Conservation (phyloP, 1,140 invertebrate species). For the Zaprionus capensis region DNA sequence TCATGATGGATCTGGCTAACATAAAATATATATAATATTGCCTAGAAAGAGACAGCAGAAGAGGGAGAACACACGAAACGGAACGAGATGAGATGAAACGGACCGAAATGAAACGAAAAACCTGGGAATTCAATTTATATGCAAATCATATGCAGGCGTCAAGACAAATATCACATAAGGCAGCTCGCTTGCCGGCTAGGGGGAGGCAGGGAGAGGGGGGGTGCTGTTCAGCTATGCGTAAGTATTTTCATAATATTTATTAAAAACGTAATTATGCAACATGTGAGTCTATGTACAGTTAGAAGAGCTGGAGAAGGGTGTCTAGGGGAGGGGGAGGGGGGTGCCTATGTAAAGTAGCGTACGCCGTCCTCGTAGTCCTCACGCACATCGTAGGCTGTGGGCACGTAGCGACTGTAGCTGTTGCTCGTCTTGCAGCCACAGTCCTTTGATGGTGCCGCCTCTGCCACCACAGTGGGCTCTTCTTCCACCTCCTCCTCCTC, state of each 20-base stretch:
- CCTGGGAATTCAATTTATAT: conserved; percentile 78
- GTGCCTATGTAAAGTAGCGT: conserved; percentile 60
- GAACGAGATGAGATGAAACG: conserved; percentile 40
- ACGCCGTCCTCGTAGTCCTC: conserved; percentile 57
- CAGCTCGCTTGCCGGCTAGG: background rate
- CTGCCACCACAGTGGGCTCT: background rate
- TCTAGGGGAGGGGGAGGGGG: background rate
- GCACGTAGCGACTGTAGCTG: conserved; percentile 18
- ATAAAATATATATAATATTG: conserved; percentile 82
- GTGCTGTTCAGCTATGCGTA: conserved; percentile 43
- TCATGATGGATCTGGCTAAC: conserved; percentile 41
- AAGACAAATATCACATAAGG: conserved; percentile 59
- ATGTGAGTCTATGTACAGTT: conserved; percentile 27
- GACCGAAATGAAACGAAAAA: conserved; percentile 43
- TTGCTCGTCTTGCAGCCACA: conserved; percentile 23
- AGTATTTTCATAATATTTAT: conserved; percentile 77
- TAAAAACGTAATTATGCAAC: conserved; percentile 73
- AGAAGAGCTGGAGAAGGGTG: background rate
- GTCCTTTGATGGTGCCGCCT: conserved; percentile 17
- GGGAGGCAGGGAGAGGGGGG: background rate
- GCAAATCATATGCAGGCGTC: conserved; percentile 73
- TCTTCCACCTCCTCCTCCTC: conserved; percentile 27
- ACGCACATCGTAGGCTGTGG: conserved; percentile 48
- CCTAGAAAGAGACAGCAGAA: conserved; percentile 23
- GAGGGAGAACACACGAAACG: background rate